phyloP scores from a whole-genome alignment of 2,888 invertebrate genomes.

The Lissocephala sabroskyi region DNA sequence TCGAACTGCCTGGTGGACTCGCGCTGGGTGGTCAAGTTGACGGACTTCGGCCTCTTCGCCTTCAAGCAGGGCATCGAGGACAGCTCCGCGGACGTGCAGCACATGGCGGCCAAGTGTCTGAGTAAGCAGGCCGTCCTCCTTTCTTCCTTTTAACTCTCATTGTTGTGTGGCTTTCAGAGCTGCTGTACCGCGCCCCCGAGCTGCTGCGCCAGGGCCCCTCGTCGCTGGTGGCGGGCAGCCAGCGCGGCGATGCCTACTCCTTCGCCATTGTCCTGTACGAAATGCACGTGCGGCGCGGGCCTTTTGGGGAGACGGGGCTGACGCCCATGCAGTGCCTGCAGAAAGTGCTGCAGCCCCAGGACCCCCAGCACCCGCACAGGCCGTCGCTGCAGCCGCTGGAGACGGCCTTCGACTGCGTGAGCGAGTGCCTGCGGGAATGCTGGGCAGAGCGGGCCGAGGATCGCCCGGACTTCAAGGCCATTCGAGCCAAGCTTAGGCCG shows the following conservation, averaged over 20 bases:
- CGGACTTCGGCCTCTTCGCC: slow-evolving; percentile 92
- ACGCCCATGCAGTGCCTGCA: slow-evolving; percentile 77
- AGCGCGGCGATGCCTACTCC: slow-evolving; percentile 88
- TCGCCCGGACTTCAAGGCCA: slow-evolving; percentile 88
- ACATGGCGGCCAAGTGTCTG: slow-evolving; percentile 77
- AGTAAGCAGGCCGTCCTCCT: slow-evolving; percentile 74
- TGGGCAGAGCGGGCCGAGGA: slow-evolving; percentile 87
- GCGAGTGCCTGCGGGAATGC: slow-evolving; percentile 88
- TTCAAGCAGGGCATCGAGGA: slow-evolving; percentile 84
- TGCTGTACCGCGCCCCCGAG: slow-evolving; percentile 88
- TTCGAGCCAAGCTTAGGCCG: slow-evolving; percentile 85
- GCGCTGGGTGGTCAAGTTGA: slow-evolving; percentile 93
- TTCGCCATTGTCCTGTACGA: slow-evolving; percentile 93
- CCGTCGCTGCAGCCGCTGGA: slow-evolving; percentile 86
- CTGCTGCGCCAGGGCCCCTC: slow-evolving; percentile 75
- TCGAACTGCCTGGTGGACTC: slow-evolving; percentile 96
- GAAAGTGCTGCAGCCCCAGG: slow-evolving; percentile 69
- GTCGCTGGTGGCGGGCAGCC: slow-evolving; percentile 75
- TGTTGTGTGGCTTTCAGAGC: slow-evolving; percentile 76
- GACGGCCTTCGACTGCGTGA: slow-evolving; percentile 88
- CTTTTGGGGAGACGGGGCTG: slow-evolving; percentile 83
- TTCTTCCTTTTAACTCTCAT: not conserved
- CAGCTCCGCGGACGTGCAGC: slow-evolving; percentile 77
- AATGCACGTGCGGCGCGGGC: slow-evolving; percentile 88
- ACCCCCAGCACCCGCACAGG: slow-evolving; percentile 64